Conservation (phyloP, 1,140 invertebrate genomes). For the Aphis gossypii region DNA sequence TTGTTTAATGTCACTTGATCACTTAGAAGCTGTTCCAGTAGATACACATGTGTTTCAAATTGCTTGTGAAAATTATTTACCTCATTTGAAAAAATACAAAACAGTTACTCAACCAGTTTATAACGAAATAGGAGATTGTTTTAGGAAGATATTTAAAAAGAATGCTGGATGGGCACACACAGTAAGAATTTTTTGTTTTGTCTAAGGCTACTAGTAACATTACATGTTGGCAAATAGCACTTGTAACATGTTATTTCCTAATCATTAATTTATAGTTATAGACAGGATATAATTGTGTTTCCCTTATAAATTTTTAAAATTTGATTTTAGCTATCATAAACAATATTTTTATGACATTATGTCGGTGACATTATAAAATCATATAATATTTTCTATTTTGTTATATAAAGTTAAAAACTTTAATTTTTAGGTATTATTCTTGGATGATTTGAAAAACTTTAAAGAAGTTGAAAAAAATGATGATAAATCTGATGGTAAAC, state of each 20-base stretch:
- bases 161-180: conserved; percentile 96
- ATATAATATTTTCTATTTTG: background rate
- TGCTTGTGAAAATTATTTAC: conserved; percentile 81
- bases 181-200: conserved; percentile 67
- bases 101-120: conserved; percentile 85
- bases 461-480: background rate
- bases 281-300: too few species aligned
- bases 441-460: conserved; percentile 49
- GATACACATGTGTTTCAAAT: conserved; percentile 98
- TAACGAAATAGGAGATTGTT: conserved; percentile 82
- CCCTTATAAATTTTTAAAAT: too few species aligned
- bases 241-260: background rate
- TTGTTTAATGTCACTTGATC: conserved; percentile 93
- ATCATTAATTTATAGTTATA: too few species aligned
- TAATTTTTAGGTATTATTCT: conserved; percentile 50
- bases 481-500: background rate
- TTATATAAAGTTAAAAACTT: background rate
- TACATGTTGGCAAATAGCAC: background rate
- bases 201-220: background rate
- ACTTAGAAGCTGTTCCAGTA: conserved; percentile 88
- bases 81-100: conserved; percentile 79
- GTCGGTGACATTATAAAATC: background rate
- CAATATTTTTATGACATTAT: background rate
- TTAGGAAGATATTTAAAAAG: conserved; percentile 82
- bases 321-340: background rate